Conservation (phyloP, 2,797 vertebrate species). For the Telmatherina bonti region DNA sequence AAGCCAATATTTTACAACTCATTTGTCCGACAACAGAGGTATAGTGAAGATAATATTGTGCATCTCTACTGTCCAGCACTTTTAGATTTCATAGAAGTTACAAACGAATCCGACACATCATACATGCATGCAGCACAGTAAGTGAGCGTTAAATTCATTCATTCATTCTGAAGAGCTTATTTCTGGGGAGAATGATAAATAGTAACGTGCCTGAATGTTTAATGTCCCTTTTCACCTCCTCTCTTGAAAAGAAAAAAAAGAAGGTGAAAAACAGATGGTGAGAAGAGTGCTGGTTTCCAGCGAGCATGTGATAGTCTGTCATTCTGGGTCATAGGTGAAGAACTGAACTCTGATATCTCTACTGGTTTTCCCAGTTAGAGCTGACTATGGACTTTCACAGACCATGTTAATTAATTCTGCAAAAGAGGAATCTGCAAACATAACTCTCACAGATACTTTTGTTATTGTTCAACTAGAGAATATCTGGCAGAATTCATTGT, state of each 20-base stretch:
- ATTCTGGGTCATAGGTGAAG: slow-evolving; percentile 51
- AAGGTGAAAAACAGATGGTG: slow-evolving; percentile 11
- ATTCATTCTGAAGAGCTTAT: slow-evolving; percentile 5
- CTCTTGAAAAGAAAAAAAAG: slow-evolving; percentile 32
- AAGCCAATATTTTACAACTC: too few species aligned
- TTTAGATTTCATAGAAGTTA: neutral
- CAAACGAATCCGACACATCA: neutral
- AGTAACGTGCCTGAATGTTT: slow-evolving; percentile 3
- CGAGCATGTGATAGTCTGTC: slow-evolving; percentile 38
- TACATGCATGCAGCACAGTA: neutral
- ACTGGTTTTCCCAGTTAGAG: slow-evolving; percentile 28
- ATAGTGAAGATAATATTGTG: too few species aligned
- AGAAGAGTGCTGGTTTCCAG: slow-evolving; percentile 6
- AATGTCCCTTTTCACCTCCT: slow-evolving; percentile 19
- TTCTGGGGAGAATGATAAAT: slow-evolving; percentile 30
- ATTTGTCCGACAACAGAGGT: too few species aligned
- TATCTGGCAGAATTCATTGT: slow-evolving; percentile 10
- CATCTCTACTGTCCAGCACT: neutral
- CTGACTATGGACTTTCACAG: slow-evolving; percentile 60
- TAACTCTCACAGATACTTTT: slow-evolving; percentile 3
- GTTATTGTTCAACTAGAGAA: slow-evolving; percentile 3
- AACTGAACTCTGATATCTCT: slow-evolving; percentile 57
- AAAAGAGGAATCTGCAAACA: slow-evolving; percentile 28
- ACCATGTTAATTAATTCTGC: slow-evolving; percentile 14
- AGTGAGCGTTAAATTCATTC: neutral